Base-by-base conservation (phyloP, 2,797 vertebrate species). In the Typhlichthys subterraneus region DNA sequence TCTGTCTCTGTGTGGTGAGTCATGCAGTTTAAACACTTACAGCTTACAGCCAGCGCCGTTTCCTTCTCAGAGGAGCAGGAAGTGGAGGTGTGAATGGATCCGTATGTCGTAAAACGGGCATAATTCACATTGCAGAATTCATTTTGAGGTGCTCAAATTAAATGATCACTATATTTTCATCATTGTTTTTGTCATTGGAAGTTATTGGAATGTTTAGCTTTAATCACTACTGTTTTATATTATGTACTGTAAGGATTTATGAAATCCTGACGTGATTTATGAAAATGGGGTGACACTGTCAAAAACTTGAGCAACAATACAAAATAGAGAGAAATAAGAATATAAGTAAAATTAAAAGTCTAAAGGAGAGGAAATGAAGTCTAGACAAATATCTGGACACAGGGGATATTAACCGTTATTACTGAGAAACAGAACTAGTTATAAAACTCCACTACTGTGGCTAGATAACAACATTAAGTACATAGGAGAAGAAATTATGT, bases 1-100 rank as follows among this genome's bases (percentile, higher is more conserved):
- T 73, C 74, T 62, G 76, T 84, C 81, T 88, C 84, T 72, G 86
- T 79, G 86, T 88, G 88, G 89, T 90, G 82, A 89, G 80, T 84
- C 87, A 79, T 83, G 83, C 82, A 59, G 82, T 66, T 83, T 87
- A 86, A 88, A 87, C 78, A 81, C 81, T 85, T 88, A 81, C 85
- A 86, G 84, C 82, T 88, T 82, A 79, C 42, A 72, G 80, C 75
- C 67, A 69, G 79, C 59, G 4, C 78, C 76, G 69, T 73, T 63
- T 81, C 67, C 46, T 33, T 82, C 72, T 80, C 65, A 73, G 67
- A 56, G 61, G 72, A 72, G 65, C 55, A 48, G 53, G 45, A 38
- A 65, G 67, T 77, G 60, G 77, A 77, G 67, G 67, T 82, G 85
- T 82, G 79, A 86, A 80, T 82, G 79, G 85, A 80, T 69, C 70